Percentiles rank a stretch among this genome's conserved stretches.
Conservation (phyloP, 2,113 vertebrate species). For the Onychostruthus taczanowskii region DNA sequence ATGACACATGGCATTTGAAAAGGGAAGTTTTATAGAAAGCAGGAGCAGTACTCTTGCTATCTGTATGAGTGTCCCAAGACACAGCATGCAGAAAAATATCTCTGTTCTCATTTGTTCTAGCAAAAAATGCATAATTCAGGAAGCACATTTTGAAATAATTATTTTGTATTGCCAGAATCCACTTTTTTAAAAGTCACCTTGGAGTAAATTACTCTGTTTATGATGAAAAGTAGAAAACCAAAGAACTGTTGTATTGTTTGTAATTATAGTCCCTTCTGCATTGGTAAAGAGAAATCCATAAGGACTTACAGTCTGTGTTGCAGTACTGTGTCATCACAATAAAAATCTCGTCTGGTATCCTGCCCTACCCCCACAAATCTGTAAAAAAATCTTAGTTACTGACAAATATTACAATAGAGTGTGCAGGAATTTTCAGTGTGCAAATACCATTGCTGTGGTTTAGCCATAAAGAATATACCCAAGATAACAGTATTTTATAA, state of each 20-base stretch:
- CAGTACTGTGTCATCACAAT: not conserved
- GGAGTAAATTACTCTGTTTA: not conserved
- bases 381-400: not conserved
- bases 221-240: not conserved
- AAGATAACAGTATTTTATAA: not conserved
- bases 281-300: not conserved
- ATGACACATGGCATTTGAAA: not conserved
- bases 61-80: not conserved
- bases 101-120: not conserved
- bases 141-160: not conserved
- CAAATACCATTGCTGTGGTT: not conserved
- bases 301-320: not conserved
- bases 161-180: not conserved
- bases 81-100: not conserved
- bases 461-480: not conserved
- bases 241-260: not conserved
- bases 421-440: not conserved
- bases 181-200: not conserved
- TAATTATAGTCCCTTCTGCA: not conserved
- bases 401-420: accelerated
- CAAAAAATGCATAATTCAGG: not conserved
- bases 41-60: not conserved
- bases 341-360: not conserved
- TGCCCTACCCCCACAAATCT: not conserved
- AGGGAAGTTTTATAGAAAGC: not conserved